Conservation (phyloP, 2,888 invertebrate species). For the Autographa pulchrina region DNA sequence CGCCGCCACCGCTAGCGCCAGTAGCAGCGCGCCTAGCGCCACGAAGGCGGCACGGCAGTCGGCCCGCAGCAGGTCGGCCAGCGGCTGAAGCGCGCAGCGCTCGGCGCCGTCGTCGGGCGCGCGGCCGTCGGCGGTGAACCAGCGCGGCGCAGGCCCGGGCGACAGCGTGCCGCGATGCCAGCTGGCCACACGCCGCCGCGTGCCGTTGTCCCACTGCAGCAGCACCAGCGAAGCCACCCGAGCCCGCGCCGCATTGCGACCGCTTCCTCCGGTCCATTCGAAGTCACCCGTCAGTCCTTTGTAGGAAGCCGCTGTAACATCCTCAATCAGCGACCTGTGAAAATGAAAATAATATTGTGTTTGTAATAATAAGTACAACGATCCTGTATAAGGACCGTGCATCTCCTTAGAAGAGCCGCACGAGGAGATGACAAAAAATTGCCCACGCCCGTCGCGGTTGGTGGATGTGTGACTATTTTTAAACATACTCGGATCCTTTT, state of each 20-base stretch:
- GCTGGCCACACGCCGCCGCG: conserved; percentile 90
- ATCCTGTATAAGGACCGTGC: too few species aligned
- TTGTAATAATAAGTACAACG: too few species aligned
- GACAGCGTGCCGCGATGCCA: conserved; percentile 89
- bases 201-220: conserved; percentile 91
- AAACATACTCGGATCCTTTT: too few species aligned
- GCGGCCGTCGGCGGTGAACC: conserved; percentile 90
- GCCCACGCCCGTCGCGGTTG: too few species aligned
- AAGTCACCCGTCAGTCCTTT: conserved; percentile 77
- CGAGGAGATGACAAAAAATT: too few species aligned
- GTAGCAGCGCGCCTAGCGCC: conserved; percentile 65
- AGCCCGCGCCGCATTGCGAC: conserved; percentile 30
- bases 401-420: too few species aligned
- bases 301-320: conserved; percentile 64
- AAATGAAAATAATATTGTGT: background rate
- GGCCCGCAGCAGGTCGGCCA: conserved; percentile 91
- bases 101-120: conserved; percentile 92
- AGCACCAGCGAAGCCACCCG: conserved; percentile 67
- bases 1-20: conserved; percentile 67
- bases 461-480: too few species aligned
- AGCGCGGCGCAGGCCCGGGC: conserved; percentile 88
- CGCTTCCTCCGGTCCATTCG: conserved; percentile 66
- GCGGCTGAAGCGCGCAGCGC: conserved; percentile 91
- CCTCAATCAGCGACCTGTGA: conserved; percentile 68
- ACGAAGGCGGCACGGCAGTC: conserved; percentile 93